Conservation (phyloP, 2,888 invertebrate genomes). For the Ectobius pallidus region DNA sequence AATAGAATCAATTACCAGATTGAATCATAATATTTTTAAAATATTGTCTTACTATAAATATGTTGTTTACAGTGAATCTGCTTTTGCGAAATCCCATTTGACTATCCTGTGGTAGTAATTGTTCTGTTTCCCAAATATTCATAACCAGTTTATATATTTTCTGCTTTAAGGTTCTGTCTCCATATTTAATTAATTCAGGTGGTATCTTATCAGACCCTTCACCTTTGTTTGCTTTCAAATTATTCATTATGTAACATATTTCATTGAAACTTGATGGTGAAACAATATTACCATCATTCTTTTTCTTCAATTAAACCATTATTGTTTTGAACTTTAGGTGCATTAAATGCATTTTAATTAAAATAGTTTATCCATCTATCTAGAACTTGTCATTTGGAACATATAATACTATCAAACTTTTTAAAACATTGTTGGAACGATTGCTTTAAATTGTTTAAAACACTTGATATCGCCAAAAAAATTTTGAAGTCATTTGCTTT, state of each 20-base stretch:
- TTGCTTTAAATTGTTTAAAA: not conserved
- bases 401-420: not conserved
- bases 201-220: not conserved
- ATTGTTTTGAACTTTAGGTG: not conserved
- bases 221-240: not conserved
- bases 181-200: not conserved
- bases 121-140: not conserved
- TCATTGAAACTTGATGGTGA: not conserved
- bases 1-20: no score
- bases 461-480: not conserved
- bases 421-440: not conserved
- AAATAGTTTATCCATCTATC: not conserved
- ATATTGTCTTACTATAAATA: no score
- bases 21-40: no score
- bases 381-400: not conserved
- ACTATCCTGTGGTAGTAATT: no score
- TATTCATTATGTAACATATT: not conserved
- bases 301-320: not conserved
- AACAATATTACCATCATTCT: not conserved
- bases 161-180: not conserved
- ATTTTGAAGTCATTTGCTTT: not conserved
- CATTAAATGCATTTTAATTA: not conserved
- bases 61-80: no score
- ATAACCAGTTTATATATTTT: not conserved
- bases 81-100: no score